A percentile compares a stretch with the other conserved stretches of the same genome.
Conservation (phyloP, 92 coral and sea anemone species). For the Anthopleura xanthogrammica region DNA sequence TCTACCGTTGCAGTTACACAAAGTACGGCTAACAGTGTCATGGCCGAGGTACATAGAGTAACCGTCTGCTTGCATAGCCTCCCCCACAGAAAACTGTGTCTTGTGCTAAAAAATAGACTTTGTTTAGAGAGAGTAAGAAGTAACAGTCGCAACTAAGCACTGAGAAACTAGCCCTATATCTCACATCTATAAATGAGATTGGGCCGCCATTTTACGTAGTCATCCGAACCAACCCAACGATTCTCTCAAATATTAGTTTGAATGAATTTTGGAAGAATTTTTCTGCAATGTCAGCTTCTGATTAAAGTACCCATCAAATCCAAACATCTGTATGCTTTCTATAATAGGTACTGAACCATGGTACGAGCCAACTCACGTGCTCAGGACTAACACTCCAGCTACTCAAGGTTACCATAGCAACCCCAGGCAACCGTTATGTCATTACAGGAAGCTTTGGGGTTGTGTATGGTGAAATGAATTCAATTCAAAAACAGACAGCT, state of each 20-base stretch:
- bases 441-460: conserved; percentile 16
- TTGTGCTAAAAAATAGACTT: neutral
- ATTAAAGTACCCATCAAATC: neutral
- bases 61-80: neutral
- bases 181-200: too few species aligned
- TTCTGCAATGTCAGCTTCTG: neutral
- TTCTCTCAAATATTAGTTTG: too few species aligned
- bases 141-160: too few species aligned
- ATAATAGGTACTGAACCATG: conserved; percentile 1
- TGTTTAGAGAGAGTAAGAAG: too few species aligned
- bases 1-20: neutral
- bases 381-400: neutral
- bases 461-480: conserved; percentile 18
- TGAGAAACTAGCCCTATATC: too few species aligned
- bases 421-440: neutral
- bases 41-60: conserved; percentile 11
- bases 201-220: too few species aligned
- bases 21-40: conserved; percentile 4
- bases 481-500: conserved; percentile 2
- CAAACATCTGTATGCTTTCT: neutral
- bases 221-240: neutral
- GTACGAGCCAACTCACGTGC: neutral
- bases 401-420: conserved; percentile 1
- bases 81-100: too few species aligned
- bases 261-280: too few species aligned